Conservation (phyloP, 2,113 vertebrate genomes). For the Clupea harengus region DNA sequence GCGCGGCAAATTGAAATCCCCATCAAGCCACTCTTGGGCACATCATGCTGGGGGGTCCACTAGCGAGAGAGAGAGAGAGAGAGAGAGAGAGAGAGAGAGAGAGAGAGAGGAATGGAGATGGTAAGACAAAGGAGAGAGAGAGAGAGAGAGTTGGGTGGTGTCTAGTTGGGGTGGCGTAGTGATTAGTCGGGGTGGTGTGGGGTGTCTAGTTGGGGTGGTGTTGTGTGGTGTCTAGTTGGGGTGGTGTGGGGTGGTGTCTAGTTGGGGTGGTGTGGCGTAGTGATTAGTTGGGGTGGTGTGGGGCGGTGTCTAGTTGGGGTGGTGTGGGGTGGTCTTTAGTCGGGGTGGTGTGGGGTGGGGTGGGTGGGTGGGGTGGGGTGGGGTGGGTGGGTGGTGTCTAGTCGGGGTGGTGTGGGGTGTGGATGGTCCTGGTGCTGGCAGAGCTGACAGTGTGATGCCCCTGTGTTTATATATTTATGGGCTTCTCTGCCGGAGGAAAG, state of each 20-base stretch:
- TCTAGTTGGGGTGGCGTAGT: not conserved
- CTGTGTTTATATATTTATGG: slow-evolving; percentile 17
- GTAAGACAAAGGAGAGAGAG: not conserved
- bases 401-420: not conserved
- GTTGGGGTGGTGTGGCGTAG: not conserved
- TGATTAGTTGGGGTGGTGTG: not conserved
- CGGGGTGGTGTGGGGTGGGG: too few species aligned
- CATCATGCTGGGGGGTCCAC: not conserved
- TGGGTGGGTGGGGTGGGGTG: not conserved
- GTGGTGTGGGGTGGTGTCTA: not conserved
- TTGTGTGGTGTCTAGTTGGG: not conserved
- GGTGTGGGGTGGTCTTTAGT: too few species aligned
- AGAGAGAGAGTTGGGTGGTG: not conserved
- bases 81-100: not conserved
- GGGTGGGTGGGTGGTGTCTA: too few species aligned
- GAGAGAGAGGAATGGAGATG: too few species aligned
- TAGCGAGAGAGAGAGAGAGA: not conserved
- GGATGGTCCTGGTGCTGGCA: not conserved
- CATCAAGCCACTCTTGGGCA: not conserved
- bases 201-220: not conserved
- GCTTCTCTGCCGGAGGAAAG: not conserved
- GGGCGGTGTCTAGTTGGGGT: too few species aligned
- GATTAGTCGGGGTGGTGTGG: too few species aligned
- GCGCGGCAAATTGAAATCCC: not conserved
- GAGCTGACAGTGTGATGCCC: not conserved